phyloP scores from a whole-genome alignment of 2,888 invertebrate genomes.

The Volucella inflata region DNA sequence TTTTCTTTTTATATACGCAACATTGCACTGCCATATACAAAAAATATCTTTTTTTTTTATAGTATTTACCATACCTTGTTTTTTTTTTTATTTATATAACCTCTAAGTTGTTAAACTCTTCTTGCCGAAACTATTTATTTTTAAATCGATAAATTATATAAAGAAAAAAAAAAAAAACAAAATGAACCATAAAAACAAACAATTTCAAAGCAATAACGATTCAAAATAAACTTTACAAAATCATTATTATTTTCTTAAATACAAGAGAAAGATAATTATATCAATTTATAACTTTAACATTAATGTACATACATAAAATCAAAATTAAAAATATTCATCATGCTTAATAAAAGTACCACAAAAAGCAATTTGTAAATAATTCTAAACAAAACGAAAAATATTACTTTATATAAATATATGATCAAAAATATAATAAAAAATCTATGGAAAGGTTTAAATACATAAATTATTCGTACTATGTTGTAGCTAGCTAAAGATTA shows the following conservation, averaged over 20 bases:
- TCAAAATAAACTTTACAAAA: constrained; percentile 48
- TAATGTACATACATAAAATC: constrained; percentile 39
- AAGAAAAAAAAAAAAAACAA: constrained; percentile 40
- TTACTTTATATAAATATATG: constrained; percentile 26
- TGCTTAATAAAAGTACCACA: constrained; percentile 32
- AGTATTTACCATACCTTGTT: background rate
- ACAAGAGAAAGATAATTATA: constrained; percentile 32
- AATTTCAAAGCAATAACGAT: constrained; percentile 60
- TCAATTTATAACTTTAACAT: constrained; percentile 10
- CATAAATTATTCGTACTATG: constrained; percentile 47
- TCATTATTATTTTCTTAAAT: constrained; percentile 56
- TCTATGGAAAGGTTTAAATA: constrained; percentile 23
- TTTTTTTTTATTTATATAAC: constrained; percentile 4
- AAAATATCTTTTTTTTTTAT: background rate
- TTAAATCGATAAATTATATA: constrained; percentile 33
- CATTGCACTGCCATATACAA: constrained; percentile 65
- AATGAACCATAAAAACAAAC: background rate
- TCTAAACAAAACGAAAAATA: constrained; percentile 3
- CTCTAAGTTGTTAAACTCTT: constrained; percentile 1
- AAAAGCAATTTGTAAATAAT: constrained; percentile 48
- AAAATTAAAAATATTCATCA: background rate
- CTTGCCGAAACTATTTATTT: constrained; percentile 49
- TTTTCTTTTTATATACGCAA: constrained; percentile 60
- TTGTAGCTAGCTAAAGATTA: constrained; percentile 69
- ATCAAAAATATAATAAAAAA: constrained; percentile 16